Evolutionary conservation across 2,113 vertebrate species (phyloP).

Genomic region (Lipotes vexillifer): DNA sequence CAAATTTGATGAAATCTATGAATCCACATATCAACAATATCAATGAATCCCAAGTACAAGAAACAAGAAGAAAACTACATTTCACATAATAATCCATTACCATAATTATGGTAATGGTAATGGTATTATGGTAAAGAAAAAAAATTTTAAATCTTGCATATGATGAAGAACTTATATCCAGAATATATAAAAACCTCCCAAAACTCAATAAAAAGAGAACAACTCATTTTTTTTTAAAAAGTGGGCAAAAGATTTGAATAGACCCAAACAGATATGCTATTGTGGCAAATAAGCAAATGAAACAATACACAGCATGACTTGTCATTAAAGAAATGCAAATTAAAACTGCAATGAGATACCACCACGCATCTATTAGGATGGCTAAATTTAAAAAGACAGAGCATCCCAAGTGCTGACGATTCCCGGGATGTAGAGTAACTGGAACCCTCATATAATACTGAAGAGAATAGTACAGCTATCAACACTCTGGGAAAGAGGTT

Average conservation of each 20-base stretch:
- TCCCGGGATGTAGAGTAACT: neutral
- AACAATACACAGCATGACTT: neutral
- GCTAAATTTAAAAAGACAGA: neutral
- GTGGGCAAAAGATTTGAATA: neutral
- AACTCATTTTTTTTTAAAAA: neutral
- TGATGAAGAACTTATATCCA: neutral
- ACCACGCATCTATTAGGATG: neutral
- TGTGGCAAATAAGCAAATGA: neutral
- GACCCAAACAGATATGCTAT: neutral
- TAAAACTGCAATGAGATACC: neutral
- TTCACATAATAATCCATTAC: neutral
- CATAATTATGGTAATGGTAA: too few relatives aligned
- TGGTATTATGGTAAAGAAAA: neutral
- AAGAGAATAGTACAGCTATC: neutral
- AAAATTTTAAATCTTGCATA: neutral
- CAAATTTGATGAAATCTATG: neutral
- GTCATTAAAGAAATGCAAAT: neutral
- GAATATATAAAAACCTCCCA: neutral
- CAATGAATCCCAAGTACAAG: neutral
- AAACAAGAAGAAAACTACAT: neutral
- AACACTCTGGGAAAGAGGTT: neutral
- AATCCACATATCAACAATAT: neutral
- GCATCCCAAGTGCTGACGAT: neutral
- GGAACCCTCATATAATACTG: neutral
- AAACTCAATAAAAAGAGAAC: neutral